phyloP scores from a whole-genome alignment of 2,888 invertebrate genomes.

The Smittia sp. region DNA sequence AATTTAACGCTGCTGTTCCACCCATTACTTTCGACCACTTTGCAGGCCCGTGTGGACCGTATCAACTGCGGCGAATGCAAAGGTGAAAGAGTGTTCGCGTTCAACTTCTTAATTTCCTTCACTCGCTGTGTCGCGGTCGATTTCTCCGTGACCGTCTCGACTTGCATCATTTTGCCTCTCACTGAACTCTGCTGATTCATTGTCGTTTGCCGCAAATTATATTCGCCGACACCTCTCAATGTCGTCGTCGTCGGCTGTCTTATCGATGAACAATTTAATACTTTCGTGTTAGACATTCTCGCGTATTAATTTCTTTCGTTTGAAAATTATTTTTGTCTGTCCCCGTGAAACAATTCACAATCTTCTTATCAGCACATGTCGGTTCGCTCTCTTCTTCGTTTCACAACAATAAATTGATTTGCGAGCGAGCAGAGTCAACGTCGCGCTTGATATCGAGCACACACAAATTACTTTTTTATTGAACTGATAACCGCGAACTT shows the following conservation, averaged over 20 bases:
- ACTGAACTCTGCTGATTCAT: background rate
- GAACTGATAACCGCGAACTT: background rate
- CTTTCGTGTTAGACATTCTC: constrained; percentile 38
- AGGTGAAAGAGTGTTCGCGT: constrained; percentile 12
- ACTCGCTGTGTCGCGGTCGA: background rate
- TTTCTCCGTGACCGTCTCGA: background rate
- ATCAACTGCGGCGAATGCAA: constrained; percentile 38
- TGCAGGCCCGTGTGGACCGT: constrained; percentile 1
- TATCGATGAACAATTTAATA: constrained; percentile 33
- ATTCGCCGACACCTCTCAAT: constrained; percentile 5
- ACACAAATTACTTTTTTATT: constrained; percentile 1
- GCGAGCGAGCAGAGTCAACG: background rate
- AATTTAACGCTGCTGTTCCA: constrained; percentile 38
- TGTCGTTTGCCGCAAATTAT: constrained; percentile 7
- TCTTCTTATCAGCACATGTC: constrained; percentile 15
- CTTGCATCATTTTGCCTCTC: background rate
- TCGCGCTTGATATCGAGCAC: background rate
- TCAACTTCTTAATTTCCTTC: background rate
- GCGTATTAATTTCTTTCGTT: constrained; percentile 11
- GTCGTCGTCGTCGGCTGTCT: constrained; percentile 12
- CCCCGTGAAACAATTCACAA: background rate
- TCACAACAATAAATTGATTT: background rate
- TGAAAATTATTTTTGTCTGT: background rate
- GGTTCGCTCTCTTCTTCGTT: background rate
- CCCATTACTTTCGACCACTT: constrained; percentile 9